Base-by-base conservation (phyloP, 1,140 invertebrate species). In the Plodia interpunctella region DNA sequence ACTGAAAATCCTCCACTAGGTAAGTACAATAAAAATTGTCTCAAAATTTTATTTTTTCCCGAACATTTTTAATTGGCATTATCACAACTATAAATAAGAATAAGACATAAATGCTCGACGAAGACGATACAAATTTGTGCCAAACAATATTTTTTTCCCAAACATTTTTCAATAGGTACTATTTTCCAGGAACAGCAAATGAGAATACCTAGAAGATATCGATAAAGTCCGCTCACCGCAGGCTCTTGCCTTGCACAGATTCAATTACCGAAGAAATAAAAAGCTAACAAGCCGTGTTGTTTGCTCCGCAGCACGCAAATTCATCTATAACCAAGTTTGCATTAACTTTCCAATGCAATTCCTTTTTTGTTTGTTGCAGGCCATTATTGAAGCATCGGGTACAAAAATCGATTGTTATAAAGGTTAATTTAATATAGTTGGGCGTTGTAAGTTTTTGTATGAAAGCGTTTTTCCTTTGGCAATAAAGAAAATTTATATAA, bases 241-340 rank as follows among this genome's bases (percentile, higher is more conserved):
- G 28, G 20, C 49, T 38, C 57, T 55, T 55, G 32, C 56, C 63
- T 63, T 62, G 59, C 63, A 49, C 50, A 58, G 60, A 72, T 66
- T 64, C 70, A 72, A 72, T 72, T 72, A 72, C 66, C 20, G 59
- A 60, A 56, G 61, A 65, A 72, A 72, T 69, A 72, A 72, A 72
- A 72, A 66, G 66, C 66, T 64, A 72, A 68, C 70, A 72, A 54
- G 57, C 59, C 38, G 49, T 50, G 49, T 38, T 72, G 70, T 68
- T 72, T 66, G 57, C 69, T 57, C 21, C 56, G 62, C 56, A 58
- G 25, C 54, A 62, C 51, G 62, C 61, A 66, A 70, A 70, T 66
- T 66, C 57, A 66, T 66, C 49, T 62, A 66, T 62, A 66, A 66
- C 60, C 60, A 66, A 59, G 64, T 66, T 66, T 60, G 61, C 64